Evolutionary conservation across 2,797 vertebrate genomes (phyloP).

Genomic region (Passerculus sandwichensis): DNA sequence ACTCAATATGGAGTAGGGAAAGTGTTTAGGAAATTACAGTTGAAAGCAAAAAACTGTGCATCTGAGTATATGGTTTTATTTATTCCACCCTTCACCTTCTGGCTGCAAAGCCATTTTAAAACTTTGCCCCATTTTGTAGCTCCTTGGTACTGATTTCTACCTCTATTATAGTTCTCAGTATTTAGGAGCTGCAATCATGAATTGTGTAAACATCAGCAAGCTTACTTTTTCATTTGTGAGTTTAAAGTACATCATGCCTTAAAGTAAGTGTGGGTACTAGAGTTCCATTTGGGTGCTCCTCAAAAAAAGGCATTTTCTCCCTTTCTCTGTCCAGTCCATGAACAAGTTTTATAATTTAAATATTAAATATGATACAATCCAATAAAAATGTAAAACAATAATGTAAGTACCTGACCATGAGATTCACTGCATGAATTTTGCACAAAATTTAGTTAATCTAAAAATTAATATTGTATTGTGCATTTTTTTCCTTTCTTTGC

Average conservation of each 20-base stretch:
- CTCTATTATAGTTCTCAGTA: not conserved
- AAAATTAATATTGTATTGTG: not conserved
- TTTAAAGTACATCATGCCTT: not conserved
- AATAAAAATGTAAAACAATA: not conserved
- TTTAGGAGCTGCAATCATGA: not conserved
- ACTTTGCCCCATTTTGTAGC: not conserved
- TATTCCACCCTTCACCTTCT: not conserved
- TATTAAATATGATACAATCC: not conserved
- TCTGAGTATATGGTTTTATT: not conserved
- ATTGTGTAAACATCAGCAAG: not conserved
- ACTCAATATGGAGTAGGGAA: not conserved
- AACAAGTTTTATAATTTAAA: not conserved
- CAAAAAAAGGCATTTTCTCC: not conserved
- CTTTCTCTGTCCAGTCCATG: not conserved
- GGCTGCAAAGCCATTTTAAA: not conserved
- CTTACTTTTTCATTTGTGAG: not conserved
- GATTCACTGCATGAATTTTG: not conserved
- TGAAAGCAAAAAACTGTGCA: not conserved
- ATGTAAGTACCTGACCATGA: not conserved
- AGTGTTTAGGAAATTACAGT: not conserved
- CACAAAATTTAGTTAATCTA: not conserved
- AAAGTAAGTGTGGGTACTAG: too few species aligned
- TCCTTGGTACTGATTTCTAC: not conserved
- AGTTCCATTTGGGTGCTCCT: not conserved
- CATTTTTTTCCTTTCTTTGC: not conserved